phyloP scores from a whole-genome alignment of 2,113 vertebrate genomes.

The Camelus bactrianus region DNA sequence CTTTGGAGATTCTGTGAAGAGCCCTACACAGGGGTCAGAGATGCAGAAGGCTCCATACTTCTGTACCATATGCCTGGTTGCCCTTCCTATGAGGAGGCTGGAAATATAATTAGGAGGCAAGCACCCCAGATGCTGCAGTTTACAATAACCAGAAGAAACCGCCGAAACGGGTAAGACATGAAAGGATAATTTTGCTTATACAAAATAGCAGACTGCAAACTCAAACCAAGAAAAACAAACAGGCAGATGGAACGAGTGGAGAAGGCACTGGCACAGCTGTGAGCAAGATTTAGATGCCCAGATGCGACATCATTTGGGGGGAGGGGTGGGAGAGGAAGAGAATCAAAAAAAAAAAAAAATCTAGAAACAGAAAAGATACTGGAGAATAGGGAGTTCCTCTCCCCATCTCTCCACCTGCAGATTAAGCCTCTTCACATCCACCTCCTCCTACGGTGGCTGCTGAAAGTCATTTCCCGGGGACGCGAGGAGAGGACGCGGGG shows the following conservation, averaged over 20 bases:
- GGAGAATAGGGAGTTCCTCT: neutral
- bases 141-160: conserved; percentile 82
- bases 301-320: conserved; percentile 84
- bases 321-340: conserved; percentile 59
- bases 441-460: rapidly evolving
- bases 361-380: neutral
- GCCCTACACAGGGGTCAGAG: neutral
- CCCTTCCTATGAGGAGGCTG: conserved; percentile 78
- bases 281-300: conserved; percentile 85
- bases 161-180: conserved; percentile 80
- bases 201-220: conserved; percentile 89
- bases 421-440: neutral
- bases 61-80: conserved; percentile 43
- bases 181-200: conserved; percentile 90
- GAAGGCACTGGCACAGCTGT: conserved; percentile 86
- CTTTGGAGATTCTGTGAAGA: neutral
- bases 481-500: neutral
- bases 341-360: conserved; percentile 42
- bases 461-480: neutral
- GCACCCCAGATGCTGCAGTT: conserved; percentile 80
- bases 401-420: neutral
- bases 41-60: neutral
- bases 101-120: conserved; percentile 77
- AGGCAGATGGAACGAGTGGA: conserved; percentile 87
- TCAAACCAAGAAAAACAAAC: conserved; percentile 88